These are phyloP conservation scores for Pelusios castaneus DNA, from an alignment of 2,113 vertebrate species.

Conservation along the genomic window DNA sequence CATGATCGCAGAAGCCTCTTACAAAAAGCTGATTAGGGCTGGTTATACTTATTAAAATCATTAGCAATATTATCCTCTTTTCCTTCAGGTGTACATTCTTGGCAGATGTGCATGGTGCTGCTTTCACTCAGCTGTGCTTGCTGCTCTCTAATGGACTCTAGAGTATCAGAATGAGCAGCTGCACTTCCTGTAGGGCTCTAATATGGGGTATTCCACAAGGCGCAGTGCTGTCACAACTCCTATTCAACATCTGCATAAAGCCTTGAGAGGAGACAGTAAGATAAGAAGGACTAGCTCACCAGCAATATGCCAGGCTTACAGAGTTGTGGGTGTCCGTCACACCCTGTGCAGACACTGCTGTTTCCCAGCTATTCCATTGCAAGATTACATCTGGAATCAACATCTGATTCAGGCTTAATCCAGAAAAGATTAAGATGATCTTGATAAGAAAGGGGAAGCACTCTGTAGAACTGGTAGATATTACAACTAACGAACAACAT, in stretches of 20 bases:
- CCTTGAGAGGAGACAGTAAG: not conserved
- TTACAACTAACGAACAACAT: fast-evolving
- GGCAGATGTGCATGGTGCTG: not conserved
- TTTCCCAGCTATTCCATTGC: fast-evolving
- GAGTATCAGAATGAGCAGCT: not conserved
- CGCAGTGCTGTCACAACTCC: not conserved
- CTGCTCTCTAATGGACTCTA: not conserved
- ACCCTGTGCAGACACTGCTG: fast-evolving
- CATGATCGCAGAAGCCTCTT: constrained; percentile 5
- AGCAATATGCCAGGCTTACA: not conserved
- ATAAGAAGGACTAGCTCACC: fast-evolving
- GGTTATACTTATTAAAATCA: constrained; percentile 16
- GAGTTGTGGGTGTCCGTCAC: not conserved
- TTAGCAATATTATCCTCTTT: not conserved
- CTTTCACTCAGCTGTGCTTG: not conserved
- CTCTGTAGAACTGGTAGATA: constrained; percentile 4
- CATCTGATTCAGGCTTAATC: not conserved
- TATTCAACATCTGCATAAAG: not conserved
- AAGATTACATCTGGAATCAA: not conserved
- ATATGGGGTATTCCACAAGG: fast-evolving
- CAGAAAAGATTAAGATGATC: not conserved
- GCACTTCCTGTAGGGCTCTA: not conserved
- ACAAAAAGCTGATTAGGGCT: constrained; percentile 5
- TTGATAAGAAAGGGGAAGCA: not conserved
- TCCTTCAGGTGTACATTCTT: not conserved